These are phyloP conservation scores for Solea senegalensis DNA, from an alignment of 2,113 vertebrate species.

Conservation along the genomic window DNA sequence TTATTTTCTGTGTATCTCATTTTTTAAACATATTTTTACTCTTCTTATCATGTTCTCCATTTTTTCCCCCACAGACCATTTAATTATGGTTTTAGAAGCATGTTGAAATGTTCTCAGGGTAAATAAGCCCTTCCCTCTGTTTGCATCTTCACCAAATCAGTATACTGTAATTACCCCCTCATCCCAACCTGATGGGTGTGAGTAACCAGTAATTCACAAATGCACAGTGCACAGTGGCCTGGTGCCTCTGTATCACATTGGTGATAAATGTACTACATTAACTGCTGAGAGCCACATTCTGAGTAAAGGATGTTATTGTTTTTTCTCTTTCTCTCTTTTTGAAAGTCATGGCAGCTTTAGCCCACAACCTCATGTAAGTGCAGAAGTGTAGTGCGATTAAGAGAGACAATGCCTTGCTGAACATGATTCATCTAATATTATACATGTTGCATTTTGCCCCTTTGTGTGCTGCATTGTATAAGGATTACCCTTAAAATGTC, in stretches of 20 bases:
- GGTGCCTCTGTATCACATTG: no score
- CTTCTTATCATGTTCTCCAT: neutral
- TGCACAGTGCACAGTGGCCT: neutral
- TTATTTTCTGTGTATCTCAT: neutral
- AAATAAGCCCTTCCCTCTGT: neutral
- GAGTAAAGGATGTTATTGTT: no score
- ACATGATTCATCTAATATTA: neutral
- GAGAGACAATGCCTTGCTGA: neutral
- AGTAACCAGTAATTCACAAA: neutral
- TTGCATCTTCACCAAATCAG: neutral
- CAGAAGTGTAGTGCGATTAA: no score
- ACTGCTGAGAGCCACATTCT: no score
- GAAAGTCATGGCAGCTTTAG: no score
- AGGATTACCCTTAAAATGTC: no score
- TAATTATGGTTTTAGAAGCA: neutral
- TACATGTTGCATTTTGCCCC: no score
- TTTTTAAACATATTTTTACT: neutral
- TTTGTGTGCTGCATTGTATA: no score
- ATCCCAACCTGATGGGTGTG: neutral
- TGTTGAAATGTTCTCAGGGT: neutral
- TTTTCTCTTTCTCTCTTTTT: no score
- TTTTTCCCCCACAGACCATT: neutral
- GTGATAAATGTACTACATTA: no score
- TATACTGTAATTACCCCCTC: neutral
- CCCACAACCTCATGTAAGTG: no score